Evolutionary conservation across 2,888 invertebrate genomes (phyloP).

Genomic region (Emmelina monodactyla): DNA sequence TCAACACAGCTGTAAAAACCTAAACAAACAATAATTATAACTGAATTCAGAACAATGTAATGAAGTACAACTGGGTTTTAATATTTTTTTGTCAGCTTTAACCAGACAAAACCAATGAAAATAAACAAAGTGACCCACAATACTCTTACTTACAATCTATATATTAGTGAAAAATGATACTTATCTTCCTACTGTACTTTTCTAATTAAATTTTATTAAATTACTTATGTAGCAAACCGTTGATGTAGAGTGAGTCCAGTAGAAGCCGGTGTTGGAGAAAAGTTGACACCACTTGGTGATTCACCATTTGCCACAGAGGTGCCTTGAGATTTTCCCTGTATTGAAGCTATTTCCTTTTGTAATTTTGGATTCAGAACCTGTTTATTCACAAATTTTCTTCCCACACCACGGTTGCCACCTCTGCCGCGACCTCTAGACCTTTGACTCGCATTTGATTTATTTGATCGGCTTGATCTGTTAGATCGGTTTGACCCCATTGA

Average conservation of each 20-base stretch:
- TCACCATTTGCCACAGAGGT: slow-evolving; percentile 18
- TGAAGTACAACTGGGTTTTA: too few relatives aligned
- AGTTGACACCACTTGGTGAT: slow-evolving; percentile 33
- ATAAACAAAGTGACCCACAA: too few relatives aligned
- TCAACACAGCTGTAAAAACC: too few relatives aligned
- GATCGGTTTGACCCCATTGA: slow-evolving; percentile 50
- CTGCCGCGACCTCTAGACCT: slow-evolving; percentile 32
- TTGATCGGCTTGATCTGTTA: slow-evolving; percentile 33
- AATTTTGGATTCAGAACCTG: slow-evolving; percentile 45
- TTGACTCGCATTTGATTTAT: slow-evolving; percentile 32
- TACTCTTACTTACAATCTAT: too few relatives aligned
- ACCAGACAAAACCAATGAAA: too few relatives aligned
- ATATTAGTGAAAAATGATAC: too few relatives aligned
- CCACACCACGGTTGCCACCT: slow-evolving; percentile 36
- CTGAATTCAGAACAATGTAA: too few relatives aligned
- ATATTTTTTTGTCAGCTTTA: too few relatives aligned
- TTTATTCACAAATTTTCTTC: slow-evolving; percentile 45
- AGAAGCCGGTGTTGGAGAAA: slow-evolving; percentile 43
- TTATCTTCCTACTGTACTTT: too few relatives aligned
- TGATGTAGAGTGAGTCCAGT: slow-evolving; percentile 51
- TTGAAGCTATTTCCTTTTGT: slow-evolving; percentile 53
- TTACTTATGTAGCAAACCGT: slow-evolving; percentile 36
- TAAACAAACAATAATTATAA: too few relatives aligned
- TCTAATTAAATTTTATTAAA: too few relatives aligned
- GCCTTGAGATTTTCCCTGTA: slow-evolving; percentile 44